Evolutionary conservation across 1,140 invertebrate species (phyloP).

Genomic region (Orchestia grillus): DNA sequence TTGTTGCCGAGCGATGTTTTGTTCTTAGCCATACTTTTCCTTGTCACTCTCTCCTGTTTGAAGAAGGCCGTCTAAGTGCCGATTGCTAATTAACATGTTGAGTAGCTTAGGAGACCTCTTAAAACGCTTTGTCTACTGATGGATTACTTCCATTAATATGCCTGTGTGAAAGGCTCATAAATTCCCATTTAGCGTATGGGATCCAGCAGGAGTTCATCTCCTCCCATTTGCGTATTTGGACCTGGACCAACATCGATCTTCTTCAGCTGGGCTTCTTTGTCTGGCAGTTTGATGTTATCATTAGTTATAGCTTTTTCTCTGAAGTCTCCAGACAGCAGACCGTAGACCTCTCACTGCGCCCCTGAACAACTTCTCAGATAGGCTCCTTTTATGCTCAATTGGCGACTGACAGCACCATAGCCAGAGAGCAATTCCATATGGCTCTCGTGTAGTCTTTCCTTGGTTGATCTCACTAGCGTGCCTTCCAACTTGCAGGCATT

Average conservation of each 20-base stretch:
- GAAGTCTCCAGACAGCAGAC: background rate
- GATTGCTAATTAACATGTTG: slow-evolving; percentile 45
- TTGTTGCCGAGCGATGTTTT: background rate
- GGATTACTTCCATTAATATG: slow-evolving; percentile 46
- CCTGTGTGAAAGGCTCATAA: slow-evolving; percentile 17
- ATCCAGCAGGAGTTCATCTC: slow-evolving; percentile 39
- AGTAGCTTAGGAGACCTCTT: background rate
- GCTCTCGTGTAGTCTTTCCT: background rate
- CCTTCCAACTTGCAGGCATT: background rate
- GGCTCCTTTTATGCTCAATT: slow-evolving; percentile 38
- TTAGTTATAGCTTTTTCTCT: slow-evolving; percentile 53
- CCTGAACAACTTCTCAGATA: background rate
- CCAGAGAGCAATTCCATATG: background rate
- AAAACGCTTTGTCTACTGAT: slow-evolving; percentile 10
- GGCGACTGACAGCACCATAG: background rate
- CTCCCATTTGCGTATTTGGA: slow-evolving; percentile 25
- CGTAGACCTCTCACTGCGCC: slow-evolving; percentile 30
- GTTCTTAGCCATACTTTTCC: background rate
- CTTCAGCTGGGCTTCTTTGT: slow-evolving; percentile 49
- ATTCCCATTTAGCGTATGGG: slow-evolving; percentile 38
- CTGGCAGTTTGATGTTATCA: slow-evolving; percentile 54
- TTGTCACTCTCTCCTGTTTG: background rate
- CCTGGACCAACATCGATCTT: slow-evolving; percentile 46
- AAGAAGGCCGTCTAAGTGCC: background rate
- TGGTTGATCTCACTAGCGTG: background rate